Evolutionary conservation across 2,888 invertebrate genomes (phyloP).

Genomic region (Leptothorax acervorum): DNA sequence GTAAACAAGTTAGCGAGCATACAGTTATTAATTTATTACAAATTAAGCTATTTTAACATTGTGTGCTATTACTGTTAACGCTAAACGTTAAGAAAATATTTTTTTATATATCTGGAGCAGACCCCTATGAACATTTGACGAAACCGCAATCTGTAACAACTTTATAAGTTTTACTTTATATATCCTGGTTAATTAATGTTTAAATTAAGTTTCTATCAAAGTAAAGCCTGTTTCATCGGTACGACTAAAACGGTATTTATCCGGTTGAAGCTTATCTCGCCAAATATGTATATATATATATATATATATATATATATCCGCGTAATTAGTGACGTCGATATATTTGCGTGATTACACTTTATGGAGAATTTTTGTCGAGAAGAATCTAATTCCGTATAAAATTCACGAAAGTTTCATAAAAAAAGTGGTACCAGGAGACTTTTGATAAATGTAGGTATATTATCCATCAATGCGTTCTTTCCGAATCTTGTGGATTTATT

Average conservation of each 20-base stretch:
- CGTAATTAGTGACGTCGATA: background rate
- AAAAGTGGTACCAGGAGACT: background rate
- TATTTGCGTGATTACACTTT: constrained; percentile 1
- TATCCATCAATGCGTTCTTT: constrained; percentile 4
- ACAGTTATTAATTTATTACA: constrained; percentile 7
- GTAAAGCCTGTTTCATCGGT: constrained; percentile 23
- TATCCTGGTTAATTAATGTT: constrained; percentile 32
- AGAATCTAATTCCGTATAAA: background rate
- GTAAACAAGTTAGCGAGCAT: background rate
- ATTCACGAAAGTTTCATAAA: background rate
- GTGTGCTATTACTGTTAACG: background rate
- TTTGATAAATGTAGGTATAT: background rate
- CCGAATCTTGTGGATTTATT: background rate
- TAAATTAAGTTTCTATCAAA: constrained; percentile 41
- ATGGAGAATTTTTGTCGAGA: background rate
- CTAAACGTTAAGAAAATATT: background rate
- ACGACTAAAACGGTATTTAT: constrained; percentile 9
- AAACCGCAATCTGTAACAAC: background rate
- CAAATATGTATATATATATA: background rate
- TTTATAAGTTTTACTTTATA: constrained; percentile 26
- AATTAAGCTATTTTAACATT: background rate
- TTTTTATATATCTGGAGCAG: background rate
- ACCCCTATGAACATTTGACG: background rate
- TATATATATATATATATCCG: too few species aligned
- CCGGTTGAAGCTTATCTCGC: background rate